These are phyloP conservation scores for Argentina silus DNA, from an alignment of 2,797 vertebrate species.

Conservation along the genomic window DNA sequence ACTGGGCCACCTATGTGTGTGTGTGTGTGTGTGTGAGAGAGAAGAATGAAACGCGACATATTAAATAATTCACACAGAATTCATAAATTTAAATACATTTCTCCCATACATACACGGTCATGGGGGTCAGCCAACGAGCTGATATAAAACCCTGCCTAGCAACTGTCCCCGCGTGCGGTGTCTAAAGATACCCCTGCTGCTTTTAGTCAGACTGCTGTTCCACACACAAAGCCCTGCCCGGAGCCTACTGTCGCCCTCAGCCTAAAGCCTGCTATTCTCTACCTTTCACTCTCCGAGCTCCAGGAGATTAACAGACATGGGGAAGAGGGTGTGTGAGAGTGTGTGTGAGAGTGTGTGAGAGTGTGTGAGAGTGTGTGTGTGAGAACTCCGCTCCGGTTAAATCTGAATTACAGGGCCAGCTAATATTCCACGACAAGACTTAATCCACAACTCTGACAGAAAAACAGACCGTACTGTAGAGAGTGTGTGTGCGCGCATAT, in stretches of 20 bases:
- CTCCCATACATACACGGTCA: constrained; percentile 17
- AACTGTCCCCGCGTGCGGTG: constrained; percentile 20
- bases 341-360: constrained; percentile 9
- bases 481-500: background rate
- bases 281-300: constrained; percentile 35
- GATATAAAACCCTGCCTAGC: constrained; percentile 31
- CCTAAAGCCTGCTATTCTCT: constrained; percentile 39
- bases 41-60: background rate
- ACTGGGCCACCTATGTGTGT: constrained; percentile 83
- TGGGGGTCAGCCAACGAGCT: constrained; percentile 18
- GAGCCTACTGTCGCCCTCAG: constrained; percentile 26
- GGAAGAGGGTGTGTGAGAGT: background rate
- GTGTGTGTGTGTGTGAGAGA: background rate
- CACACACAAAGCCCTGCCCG: background rate
- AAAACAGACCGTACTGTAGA: constrained; percentile 25
- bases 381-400: constrained; percentile 8
- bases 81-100: background rate
- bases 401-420: constrained; percentile 40
- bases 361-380: background rate
- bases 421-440: constrained; percentile 45
- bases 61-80: too few species aligned
- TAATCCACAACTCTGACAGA: constrained; percentile 45
- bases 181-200: constrained; percentile 43
- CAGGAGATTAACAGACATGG: constrained; percentile 36
- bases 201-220: background rate